Conservation (phyloP, 2,888 invertebrate species). For the Drosophila parthenogenetica region DNA sequence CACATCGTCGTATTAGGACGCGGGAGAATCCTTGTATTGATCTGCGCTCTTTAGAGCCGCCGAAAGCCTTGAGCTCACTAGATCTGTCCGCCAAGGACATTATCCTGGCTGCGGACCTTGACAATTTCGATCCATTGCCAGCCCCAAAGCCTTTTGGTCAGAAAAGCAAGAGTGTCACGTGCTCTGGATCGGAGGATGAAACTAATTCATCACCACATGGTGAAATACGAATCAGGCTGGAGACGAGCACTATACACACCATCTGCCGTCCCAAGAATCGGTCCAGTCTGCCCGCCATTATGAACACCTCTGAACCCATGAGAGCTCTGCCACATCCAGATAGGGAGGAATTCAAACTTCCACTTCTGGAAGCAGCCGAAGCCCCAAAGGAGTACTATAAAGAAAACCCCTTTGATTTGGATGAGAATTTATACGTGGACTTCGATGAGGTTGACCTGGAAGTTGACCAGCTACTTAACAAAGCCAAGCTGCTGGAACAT, state of each 20-base stretch:
- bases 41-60: conserved; percentile 26
- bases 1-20: conserved; percentile 56
- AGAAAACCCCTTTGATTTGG: conserved; percentile 19
- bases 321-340: conserved; percentile 50
- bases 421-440: conserved; percentile 14
- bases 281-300: conserved; percentile 37
- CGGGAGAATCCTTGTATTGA: conserved; percentile 47
- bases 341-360: conserved; percentile 48
- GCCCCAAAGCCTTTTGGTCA: conserved; percentile 11
- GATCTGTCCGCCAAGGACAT: not conserved
- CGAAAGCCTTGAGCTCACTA: not conserved
- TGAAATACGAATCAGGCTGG: conserved; percentile 62
- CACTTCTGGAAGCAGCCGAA: conserved; percentile 32
- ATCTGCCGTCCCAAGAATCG: conserved; percentile 56
- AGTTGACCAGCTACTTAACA: conserved; percentile 17
- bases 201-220: conserved; percentile 9
- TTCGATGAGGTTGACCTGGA: conserved; percentile 38
- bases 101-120: not conserved
- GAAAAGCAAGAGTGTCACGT: not conserved
- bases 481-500: conserved; percentile 14
- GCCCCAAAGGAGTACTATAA: conserved; percentile 13
- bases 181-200: conserved; percentile 48
- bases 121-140: not conserved
- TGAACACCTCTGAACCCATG: conserved; percentile 32
- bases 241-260: conserved; percentile 55